Evolutionary conservation across 2,888 invertebrate species (phyloP).

Genomic region (Andricus quercusramuli): DNA sequence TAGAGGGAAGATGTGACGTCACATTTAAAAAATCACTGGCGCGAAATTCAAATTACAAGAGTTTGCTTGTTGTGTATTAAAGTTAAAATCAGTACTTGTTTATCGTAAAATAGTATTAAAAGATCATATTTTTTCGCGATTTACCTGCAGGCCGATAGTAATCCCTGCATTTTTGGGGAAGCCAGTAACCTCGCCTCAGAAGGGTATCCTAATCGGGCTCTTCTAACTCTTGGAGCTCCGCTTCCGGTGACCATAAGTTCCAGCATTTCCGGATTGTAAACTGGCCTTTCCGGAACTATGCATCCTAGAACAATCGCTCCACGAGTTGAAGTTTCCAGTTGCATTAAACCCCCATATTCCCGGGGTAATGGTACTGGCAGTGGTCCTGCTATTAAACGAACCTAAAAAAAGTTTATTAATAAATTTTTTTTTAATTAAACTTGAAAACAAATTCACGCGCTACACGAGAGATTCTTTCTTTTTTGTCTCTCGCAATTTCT

Average conservation of each 20-base stretch:
- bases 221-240: conserved; percentile 74
- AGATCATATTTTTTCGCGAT: background rate
- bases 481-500: no score
- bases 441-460: no score
- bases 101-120: no score
- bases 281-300: conserved; percentile 77
- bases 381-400: conserved; percentile 79
- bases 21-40: no score
- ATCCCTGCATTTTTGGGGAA: conserved; percentile 79
- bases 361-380: conserved; percentile 75
- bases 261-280: conserved; percentile 76
- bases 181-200: conserved; percentile 79
- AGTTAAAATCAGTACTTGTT: no score
- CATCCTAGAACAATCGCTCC: conserved; percentile 80
- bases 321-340: conserved; percentile 74
- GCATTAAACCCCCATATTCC: conserved; percentile 78
- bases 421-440: conserved; percentile 43
- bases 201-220: conserved; percentile 75
- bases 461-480: no score
- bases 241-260: conserved; percentile 75
- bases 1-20: no score
- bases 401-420: conserved; percentile 64
- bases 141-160: conserved; percentile 79
- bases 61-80: no score
- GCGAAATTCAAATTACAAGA: no score